Percentiles rank a stretch among this genome's conserved stretches.
These are phyloP conservation scores for Physella acuta DNA, from an alignment of 1,140 invertebrate species.

Conservation along the genomic window DNA sequence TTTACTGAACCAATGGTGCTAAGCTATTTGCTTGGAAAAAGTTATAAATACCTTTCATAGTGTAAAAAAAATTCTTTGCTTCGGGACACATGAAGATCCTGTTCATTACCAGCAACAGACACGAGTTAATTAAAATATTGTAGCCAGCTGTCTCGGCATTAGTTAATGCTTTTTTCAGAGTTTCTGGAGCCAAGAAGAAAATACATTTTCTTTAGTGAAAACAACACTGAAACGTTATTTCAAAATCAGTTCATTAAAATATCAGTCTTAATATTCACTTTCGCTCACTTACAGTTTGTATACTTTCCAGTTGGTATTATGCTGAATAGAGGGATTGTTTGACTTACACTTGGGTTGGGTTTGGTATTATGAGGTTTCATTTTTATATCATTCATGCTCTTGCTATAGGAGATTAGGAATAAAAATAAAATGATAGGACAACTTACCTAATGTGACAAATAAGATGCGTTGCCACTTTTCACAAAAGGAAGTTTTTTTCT, in stretches of 20 bases:
- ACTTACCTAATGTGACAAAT: background rate
- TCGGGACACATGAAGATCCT: background rate
- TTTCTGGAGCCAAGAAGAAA: background rate
- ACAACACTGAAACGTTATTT: background rate
- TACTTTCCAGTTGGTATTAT: too few species aligned
- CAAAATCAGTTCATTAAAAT: background rate
- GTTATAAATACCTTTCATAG: background rate
- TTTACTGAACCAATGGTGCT: background rate
- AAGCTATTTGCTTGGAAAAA: background rate
- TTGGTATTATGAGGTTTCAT: background rate
- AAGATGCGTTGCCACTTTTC: background rate
- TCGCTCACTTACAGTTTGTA: too few species aligned
- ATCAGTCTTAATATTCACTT: background rate
- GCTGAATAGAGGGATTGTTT: background rate
- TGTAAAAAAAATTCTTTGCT: background rate
- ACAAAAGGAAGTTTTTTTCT: background rate
- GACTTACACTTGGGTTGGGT: background rate
- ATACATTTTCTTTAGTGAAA: background rate
- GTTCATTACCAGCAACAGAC: background rate
- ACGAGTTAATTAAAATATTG: background rate
- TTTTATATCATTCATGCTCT: background rate
- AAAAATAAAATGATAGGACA: background rate
- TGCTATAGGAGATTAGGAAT: background rate
- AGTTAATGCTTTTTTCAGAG: background rate
- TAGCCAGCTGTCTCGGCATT: background rate